These are phyloP conservation scores for Dermatemys mawii DNA, from an alignment of 2,113 vertebrate genomes.

Conservation along the genomic window DNA sequence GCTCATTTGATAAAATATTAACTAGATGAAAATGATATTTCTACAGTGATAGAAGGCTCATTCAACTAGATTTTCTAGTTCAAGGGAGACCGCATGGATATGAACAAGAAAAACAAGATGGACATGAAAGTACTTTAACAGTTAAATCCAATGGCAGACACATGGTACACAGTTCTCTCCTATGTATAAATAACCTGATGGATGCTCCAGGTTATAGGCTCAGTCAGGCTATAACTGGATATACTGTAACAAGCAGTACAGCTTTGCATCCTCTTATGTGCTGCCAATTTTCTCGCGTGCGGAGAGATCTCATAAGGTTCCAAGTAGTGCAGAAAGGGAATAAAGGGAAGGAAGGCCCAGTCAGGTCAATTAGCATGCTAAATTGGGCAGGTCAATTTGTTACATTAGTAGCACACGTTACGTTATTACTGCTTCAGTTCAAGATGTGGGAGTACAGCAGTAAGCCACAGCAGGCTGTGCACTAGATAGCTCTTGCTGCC, in stretches of 20 bases:
- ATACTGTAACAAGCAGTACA: neutral
- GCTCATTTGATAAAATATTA: neutral
- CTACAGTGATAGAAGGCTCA: neutral
- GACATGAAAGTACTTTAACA: neutral
- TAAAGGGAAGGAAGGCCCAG: neutral
- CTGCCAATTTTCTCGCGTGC: neutral
- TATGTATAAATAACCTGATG: fast-evolving
- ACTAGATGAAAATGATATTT: neutral
- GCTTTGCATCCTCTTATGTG: neutral
- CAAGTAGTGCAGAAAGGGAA: neutral
- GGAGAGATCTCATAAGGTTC: fast-evolving
- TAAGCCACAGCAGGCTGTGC: neutral
- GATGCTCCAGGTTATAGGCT: fast-evolving
- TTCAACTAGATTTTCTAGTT: neutral
- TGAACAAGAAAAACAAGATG: neutral
- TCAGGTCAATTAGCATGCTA: neutral
- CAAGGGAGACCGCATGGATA: neutral
- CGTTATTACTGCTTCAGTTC: neutral
- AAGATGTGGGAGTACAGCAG: neutral
- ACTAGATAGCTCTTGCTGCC: neutral
- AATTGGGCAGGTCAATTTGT: neutral
- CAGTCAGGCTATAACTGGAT: neutral
- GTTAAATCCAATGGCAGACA: neutral
- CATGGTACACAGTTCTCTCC: too few relatives aligned
- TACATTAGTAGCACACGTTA: neutral